Conservation (phyloP, 1,140 invertebrate genomes). For the Yoshiicerus persimilis region DNA sequence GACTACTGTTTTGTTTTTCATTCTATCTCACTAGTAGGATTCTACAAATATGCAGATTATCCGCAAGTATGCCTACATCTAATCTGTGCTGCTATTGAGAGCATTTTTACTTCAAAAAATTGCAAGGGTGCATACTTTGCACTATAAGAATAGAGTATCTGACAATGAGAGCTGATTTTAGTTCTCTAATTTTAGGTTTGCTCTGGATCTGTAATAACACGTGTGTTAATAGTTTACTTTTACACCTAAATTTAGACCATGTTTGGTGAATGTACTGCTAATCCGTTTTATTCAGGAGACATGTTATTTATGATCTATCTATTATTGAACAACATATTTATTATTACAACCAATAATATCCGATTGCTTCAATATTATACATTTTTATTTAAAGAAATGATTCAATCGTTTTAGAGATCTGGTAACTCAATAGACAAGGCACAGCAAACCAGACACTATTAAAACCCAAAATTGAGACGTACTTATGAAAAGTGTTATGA, state of each 20-base stretch:
- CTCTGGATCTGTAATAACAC: background rate
- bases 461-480: background rate
- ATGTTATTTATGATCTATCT: too few relatives aligned
- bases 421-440: background rate
- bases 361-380: too few relatives aligned
- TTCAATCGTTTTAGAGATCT: background rate
- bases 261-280: background rate
- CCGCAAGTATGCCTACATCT: background rate
- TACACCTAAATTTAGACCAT: background rate
- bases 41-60: too few relatives aligned
- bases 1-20: background rate
- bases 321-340: too few relatives aligned
- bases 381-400: background rate
- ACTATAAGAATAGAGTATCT: background rate
- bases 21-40: background rate
- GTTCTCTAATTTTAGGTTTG: background rate
- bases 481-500: background rate
- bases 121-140: background rate
- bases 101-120: background rate
- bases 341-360: too few relatives aligned
- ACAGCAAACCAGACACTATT: background rate
- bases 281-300: background rate
- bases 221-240: background rate
- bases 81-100: background rate
- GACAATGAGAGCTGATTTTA: background rate